Base-by-base conservation (phyloP, 2,797 vertebrate genomes). In the Discoglossus pictus region DNA sequence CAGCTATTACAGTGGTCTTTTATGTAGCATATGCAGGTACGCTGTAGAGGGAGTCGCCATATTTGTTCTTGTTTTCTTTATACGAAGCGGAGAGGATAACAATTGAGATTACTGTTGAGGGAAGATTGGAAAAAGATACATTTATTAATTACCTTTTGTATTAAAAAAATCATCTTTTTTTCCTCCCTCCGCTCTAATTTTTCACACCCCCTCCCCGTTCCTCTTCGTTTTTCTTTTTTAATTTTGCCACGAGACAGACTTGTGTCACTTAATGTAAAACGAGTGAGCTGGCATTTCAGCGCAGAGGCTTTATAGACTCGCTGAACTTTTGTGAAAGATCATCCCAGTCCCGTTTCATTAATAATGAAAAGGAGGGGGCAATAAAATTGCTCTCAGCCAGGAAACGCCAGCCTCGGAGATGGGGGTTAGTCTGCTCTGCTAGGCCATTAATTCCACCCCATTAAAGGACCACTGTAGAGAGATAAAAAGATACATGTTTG, bases 321-420 rank as follows among this genome's bases (percentile, higher is more conserved):
- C 86, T 91, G 89, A 91, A 91, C 89, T 91, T 91, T 91, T 80
- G 76, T 71, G 84, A 90, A 91, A 91, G 88, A 90, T 88, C 89
- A 90, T 86, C 83, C 86, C 76, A 79, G 86, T 88, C 85, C 86
- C 86, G 89, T 90, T 90, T 89, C 88, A 90, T 91, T 90, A 91
- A 91, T 91, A 90, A 91, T 90, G 89, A 89, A 90, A 91, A 87
- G 83, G 80, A 86, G 77, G 80, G 87, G 84, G 84, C 86, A 87
- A 89, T 89, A 89, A 91, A 88, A 40, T 2, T 10, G 24, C 25
- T 58, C 52, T 16, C n/a, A 35, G 21, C 44, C 53, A 51, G 53
- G 53, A 71, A 35, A 10, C n/a, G 44, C 35, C 50, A 55, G 59
- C 18, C 59, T 55, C 35, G 2, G 17, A 25, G 44, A 43, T 44